Conservation (phyloP, 2,888 invertebrate species). For the Apantesis nais region DNA sequence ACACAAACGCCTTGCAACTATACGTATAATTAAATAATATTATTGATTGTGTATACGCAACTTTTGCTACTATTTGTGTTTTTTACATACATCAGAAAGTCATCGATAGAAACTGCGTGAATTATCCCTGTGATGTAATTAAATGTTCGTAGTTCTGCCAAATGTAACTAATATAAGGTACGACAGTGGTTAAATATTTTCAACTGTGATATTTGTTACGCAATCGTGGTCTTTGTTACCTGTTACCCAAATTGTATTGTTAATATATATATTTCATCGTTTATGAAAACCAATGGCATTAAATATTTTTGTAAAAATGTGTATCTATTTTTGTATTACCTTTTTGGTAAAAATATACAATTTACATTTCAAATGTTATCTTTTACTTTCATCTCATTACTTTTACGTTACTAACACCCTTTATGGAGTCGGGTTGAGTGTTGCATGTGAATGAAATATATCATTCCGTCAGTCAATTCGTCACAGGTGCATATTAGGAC, state of each 20-base stretch:
- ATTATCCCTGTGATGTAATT: background rate
- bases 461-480: background rate
- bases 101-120: background rate
- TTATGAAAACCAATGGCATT: slow-evolving; percentile 43
- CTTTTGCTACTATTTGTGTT: background rate
- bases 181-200: slow-evolving; percentile 26
- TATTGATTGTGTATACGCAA: background rate
- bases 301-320: slow-evolving; percentile 52
- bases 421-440: slow-evolving; percentile 4
- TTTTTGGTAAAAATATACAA: slow-evolving; percentile 61
- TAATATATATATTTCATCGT: slow-evolving; percentile 26
- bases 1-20: background rate
- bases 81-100: background rate
- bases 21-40: background rate
- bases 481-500: background rate
- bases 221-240: slow-evolving; percentile 30
- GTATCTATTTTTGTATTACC: slow-evolving; percentile 68
- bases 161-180: background rate
- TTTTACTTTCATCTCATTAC: slow-evolving; percentile 46
- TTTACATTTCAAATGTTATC: slow-evolving; percentile 47
- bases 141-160: background rate
- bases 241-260: slow-evolving; percentile 22
- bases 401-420: slow-evolving; percentile 20
- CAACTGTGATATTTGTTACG: slow-evolving; percentile 44
- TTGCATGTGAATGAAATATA: slow-evolving; percentile 7